Conservation (phyloP, 1,140 invertebrate genomes). For the Oryzaephilus surinamensis region DNA sequence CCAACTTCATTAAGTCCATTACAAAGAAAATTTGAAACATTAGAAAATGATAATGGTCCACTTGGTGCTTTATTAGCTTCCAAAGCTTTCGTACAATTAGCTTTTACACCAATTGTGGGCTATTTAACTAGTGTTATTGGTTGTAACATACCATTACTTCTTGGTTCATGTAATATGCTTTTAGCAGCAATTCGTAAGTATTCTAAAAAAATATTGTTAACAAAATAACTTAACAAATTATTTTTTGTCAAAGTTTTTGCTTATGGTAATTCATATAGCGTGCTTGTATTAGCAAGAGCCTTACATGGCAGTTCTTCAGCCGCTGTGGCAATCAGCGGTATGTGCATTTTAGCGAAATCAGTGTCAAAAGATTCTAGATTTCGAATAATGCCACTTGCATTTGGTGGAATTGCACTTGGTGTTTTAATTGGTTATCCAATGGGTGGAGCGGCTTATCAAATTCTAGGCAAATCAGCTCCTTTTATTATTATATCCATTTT, state of each 20-base stretch:
- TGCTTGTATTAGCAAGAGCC: constrained; percentile 67
- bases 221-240: neutral
- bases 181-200: constrained; percentile 69
- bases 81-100: constrained; percentile 77
- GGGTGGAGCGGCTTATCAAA: constrained; percentile 63
- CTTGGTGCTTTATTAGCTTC: constrained; percentile 75
- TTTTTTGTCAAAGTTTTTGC: constrained; percentile 59
- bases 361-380: constrained; percentile 50
- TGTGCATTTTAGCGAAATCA: constrained; percentile 50
- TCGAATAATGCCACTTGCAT: constrained; percentile 61
- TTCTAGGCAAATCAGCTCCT: constrained; percentile 61
- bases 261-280: constrained; percentile 62
- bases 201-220: constrained; percentile 2
- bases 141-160: constrained; percentile 70
- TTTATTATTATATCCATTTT: constrained; percentile 57
- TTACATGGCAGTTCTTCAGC: constrained; percentile 81
- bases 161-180: constrained; percentile 71
- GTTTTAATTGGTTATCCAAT: constrained; percentile 71
- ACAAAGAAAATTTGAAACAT: constrained; percentile 32
- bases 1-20: constrained; percentile 28
- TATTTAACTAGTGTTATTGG: constrained; percentile 55
- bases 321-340: constrained; percentile 65
- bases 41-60: constrained; percentile 57
- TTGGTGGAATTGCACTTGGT: constrained; percentile 70
- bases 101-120: constrained; percentile 74